Evolutionary conservation across 2,113 vertebrate genomes (phyloP), one percentile per base, ranked within the genome.

Genomic region (Lucifuga dentata): DNA sequence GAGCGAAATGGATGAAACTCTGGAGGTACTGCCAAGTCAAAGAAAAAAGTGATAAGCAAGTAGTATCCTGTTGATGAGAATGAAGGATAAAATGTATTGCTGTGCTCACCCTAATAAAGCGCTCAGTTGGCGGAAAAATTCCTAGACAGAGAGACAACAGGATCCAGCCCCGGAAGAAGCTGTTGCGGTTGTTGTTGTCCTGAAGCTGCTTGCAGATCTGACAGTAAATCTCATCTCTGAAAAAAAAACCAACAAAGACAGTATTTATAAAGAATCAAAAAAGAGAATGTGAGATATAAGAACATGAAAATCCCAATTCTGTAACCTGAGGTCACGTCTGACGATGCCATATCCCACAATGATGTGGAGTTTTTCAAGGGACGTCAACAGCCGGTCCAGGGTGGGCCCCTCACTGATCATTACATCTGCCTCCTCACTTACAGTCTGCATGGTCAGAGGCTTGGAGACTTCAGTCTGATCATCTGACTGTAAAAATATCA

Each of bases 131-230:
- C 26, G 95, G 92, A 82, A 99, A 98, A 76, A 97, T 94, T 16
- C 97, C 97, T 59, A 99, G 84, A 71, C 97, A 98, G 52, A 99
- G 94, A 1, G 96, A 97, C 24, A 99, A 89, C 39, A 99, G 93
- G 85, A 98, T 95, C 98, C 97, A 99, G 24, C 98, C 98, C 15
- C 96, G 93, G 52, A 92, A 93, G 60, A 88, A 89, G 89, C 96
- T 97, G 80, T 81, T 95, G 5, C 67, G 94, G 63, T 91, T 95
- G 66, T 68, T 89, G 88, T 99, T 98, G 20, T 93, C 94, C 0
- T 94, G 93, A 46, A 99, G 94, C 80, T 99, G 98, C 84, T 99
- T 99, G 86, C 97, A 99, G 91, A 99, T 98, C 92, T 99, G 98
- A 88, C 97, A 98, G 79, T 98, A 99, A 78, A 99, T 96, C 86